phyloP scores from a whole-genome alignment of 1,140 invertebrate genomes.

The Drosophila simulans region DNA sequence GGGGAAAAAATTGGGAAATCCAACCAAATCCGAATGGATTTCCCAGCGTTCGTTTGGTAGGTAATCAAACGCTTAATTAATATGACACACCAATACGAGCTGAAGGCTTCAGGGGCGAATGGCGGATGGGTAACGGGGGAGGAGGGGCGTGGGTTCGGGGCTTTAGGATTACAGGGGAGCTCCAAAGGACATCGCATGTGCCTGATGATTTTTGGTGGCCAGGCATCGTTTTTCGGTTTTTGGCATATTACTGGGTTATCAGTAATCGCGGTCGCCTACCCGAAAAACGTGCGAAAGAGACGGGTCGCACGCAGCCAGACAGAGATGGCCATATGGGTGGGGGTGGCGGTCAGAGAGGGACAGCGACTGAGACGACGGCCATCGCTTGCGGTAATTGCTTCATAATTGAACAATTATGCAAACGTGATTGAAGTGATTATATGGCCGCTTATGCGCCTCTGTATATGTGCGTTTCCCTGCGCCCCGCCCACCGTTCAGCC shows the following conservation, averaged over 20 bases:
- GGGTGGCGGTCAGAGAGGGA: constrained; percentile 1
- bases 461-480: constrained; percentile 53
- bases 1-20: constrained; percentile 22
- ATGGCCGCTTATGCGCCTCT: constrained; percentile 73
- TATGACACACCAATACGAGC: constrained; percentile 69
- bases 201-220: constrained; percentile 57
- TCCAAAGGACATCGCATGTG: constrained; percentile 32
- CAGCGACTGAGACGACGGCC: constrained; percentile 11
- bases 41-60: constrained; percentile 36
- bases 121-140: too few species aligned
- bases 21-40: constrained; percentile 45
- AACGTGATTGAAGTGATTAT: constrained; percentile 82
- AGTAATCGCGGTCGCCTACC: constrained; percentile 37
- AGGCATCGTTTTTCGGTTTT: constrained; percentile 69
- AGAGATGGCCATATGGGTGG: constrained; percentile 2
- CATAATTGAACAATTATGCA: constrained; percentile 82
- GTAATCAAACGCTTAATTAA: constrained; percentile 81
- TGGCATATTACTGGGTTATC: constrained; percentile 60
- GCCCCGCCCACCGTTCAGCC: neutral
- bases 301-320: constrained; percentile 1
- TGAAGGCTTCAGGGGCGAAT: neutral
- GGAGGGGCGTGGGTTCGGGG: too few species aligned
- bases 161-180: constrained; percentile 3
- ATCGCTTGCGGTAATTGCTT: constrained; percentile 78
- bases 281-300: constrained; percentile 21